Evolutionary conservation across 1,140 invertebrate species (phyloP), one percentile per base, ranked within the genome.

Genomic region (Carposina sasakii): DNA sequence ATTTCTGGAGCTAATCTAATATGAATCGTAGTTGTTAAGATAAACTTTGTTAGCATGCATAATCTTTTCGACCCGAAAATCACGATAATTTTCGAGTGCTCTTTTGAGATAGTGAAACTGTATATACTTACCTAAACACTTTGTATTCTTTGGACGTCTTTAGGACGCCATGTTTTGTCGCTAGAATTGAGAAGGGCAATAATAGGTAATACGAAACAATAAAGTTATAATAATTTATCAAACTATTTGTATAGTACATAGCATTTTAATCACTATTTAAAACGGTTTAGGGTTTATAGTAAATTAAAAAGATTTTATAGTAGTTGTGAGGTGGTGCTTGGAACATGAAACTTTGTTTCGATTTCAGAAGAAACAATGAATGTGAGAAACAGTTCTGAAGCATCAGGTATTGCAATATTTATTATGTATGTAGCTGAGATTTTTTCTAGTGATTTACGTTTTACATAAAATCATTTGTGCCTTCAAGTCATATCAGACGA

Each of bases 11-110:
- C 40, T 41, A 16, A 16, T 69, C 68, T 68, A 50, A 60, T 73
- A 71, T 73, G 63, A 71, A 71, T 74, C 77, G 76, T 81, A 76
- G 74, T n/a, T n/a, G n/a, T 75, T 81, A 83, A 78, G 77, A 81
- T 83, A 71, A 62, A 71, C 45, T 55, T 60, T 64, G 58, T 70
- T 63, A 62, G 60, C 60, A 62, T 67, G 55, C 65, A 60, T 70
- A 71, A 69, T 71, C 62, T 68, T 58, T 60, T 37, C 58, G 52
- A 59, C 57, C 44, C 52, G 13, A 24, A 67, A 66, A 63, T 64
- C 66, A 60, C 52, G 53, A 70, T 57, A 44, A 54, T 63, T 61
- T 65, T 69, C 45, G 60, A 71, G 60, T 60, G 61, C 54, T 60
- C 57, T 58, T 52, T 53, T 46, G 60, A 65, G 68, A 62, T 49